phyloP scores from a whole-genome alignment of 2,797 vertebrate species.

The Aselliscus stoliczkanus region DNA sequence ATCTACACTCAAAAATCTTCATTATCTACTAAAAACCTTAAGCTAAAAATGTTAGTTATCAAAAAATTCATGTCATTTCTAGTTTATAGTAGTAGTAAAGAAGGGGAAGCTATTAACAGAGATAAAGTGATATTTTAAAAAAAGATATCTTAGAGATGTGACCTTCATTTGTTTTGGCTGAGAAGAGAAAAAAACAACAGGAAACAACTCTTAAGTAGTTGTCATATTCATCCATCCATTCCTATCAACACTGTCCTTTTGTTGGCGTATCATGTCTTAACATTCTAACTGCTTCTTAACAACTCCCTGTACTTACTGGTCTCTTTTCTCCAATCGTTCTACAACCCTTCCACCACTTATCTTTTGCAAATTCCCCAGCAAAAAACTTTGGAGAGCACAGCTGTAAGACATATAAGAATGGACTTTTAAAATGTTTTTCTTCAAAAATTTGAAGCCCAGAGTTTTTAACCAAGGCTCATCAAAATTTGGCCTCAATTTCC shows the following conservation, averaged over 20 bases:
- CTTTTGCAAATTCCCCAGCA: not conserved
- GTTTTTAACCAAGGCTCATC: constrained; percentile 10
- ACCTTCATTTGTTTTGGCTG: not conserved
- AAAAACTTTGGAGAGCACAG: not conserved
- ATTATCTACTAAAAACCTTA: constrained; percentile 25
- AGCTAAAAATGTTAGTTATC: not conserved
- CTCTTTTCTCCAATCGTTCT: not conserved
- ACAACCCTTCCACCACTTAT: not conserved
- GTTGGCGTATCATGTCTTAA: not conserved
- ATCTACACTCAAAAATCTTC: not conserved
- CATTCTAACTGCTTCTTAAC: not conserved
- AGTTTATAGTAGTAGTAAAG: not conserved
- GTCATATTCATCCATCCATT: not conserved
- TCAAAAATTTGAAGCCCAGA: constrained; percentile 28
- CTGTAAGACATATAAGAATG: not conserved
- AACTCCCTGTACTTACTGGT: not conserved
- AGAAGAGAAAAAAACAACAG: not conserved
- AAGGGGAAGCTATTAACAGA: not conserved
- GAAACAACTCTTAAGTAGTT: not conserved
- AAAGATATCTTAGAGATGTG: not conserved
- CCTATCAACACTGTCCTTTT: not conserved
- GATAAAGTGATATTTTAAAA: not conserved
- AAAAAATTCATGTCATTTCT: not conserved
- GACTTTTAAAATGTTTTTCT: not conserved
- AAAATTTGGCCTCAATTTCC: not conserved